Evolutionary conservation across 2,113 vertebrate species (phyloP), one percentile per base, ranked within the genome.

Genomic region (Ceyx melanurus): DNA sequence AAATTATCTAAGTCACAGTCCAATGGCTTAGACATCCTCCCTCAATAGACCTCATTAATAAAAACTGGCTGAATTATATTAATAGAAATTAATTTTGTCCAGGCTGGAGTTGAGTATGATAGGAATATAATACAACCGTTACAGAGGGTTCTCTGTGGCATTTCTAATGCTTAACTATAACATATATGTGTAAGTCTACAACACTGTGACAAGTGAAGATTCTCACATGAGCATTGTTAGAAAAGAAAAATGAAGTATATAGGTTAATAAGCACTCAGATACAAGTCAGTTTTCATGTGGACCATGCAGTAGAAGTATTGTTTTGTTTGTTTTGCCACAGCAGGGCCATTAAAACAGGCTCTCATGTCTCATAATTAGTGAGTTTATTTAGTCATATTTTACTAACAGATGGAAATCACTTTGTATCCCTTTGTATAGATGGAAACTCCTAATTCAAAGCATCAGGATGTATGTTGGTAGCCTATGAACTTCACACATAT

Each of bases 1-100:
- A 96, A 95, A 96, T 95, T 93, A 94, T 86, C 62, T 80, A 81
- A 93, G 92, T 96, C 91, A 96, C 79, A 86, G 89, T 91, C 84
- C 87, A 93, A 50, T 53, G 40, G 60, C 82, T 96, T 33, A 84
- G 72, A 89, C 79, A 91, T 88, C 78, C 61, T 80, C 48, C 68
- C 71, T 93, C 75, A 61, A 16, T 35, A 93, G 91, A 89, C n/a
- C 67, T 92, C 87, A 89, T 93, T 95, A 95, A 95, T 95, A 93
- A 96, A 91, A 92, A 13, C 53, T 54, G 42, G 58, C 19, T 91
- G 89, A 82, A 89, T 89, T 74, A 85, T 88, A 76, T 93, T 86
- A 94, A 93, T 93, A 90, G 83, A 92, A 92, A 93, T 84, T 92
- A 92, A 76, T 95, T 90, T 78, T 81, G 84, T 81, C 90, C 62